phyloP scores from a whole-genome alignment of 2,797 vertebrate species.

The Acanthis flammea region DNA sequence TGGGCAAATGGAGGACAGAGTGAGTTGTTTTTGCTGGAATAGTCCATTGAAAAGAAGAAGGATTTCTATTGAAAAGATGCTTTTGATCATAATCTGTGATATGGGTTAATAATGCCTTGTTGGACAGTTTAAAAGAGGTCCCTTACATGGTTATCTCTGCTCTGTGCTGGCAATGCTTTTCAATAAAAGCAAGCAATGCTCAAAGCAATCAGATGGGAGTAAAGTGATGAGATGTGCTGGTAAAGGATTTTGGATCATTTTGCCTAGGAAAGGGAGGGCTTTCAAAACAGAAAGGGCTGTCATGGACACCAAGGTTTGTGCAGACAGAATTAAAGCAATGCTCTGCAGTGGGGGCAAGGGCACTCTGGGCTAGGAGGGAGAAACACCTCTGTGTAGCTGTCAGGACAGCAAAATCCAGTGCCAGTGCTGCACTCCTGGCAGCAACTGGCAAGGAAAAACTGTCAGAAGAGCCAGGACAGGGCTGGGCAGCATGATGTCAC shows the following conservation, averaged over 20 bases:
- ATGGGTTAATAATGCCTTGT: not conserved
- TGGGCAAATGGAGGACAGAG: not conserved
- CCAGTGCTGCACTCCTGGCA: not conserved
- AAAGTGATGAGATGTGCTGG: not conserved
- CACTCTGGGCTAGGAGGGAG: rapidly evolving
- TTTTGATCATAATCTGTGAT: not conserved
- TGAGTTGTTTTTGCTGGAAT: not conserved
- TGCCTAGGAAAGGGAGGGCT: not conserved
- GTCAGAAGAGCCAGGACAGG: not conserved
- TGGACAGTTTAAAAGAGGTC: not conserved
- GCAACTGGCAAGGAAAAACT: not conserved
- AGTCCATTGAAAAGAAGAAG: not conserved
- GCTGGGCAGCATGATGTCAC: not conserved
- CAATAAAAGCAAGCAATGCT: not conserved
- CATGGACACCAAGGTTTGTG: not conserved
- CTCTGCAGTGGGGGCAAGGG: not conserved
- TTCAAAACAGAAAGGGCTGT: not conserved
- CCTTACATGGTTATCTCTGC: not conserved
- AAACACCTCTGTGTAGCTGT: not conserved
- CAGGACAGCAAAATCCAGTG: not conserved
- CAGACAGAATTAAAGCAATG: not conserved
- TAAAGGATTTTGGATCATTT: not conserved
- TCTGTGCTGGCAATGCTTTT: not conserved
- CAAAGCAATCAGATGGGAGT: not conserved
- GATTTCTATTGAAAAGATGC: not conserved